Conservation (phyloP, 2,797 vertebrate species). For the Sebastes cheni region DNA sequence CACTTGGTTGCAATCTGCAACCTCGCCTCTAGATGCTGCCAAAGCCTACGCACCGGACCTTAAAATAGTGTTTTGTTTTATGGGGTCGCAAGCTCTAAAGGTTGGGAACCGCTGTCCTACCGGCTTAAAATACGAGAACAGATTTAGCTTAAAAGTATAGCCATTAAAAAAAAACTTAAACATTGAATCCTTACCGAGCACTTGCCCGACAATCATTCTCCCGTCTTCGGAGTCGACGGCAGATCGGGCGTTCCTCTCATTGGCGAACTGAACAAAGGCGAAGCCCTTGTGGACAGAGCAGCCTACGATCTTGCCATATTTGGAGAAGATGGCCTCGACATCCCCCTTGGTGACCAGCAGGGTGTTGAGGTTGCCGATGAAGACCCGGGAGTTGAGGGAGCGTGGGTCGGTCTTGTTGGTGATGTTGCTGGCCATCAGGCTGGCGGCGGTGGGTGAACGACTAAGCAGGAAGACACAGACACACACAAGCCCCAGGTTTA, state of each 20-base stretch:
- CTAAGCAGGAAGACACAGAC: slow-evolving; percentile 50
- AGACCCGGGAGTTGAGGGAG: slow-evolving; percentile 93
- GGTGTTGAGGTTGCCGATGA: slow-evolving; percentile 96
- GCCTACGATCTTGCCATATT: slow-evolving; percentile 94
- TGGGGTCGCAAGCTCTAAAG: background rate
- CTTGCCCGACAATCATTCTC: slow-evolving; percentile 93
- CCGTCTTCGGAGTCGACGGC: slow-evolving; percentile 90
- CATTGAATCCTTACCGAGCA: slow-evolving; percentile 82
- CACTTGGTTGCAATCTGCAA: background rate
- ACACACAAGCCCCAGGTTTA: slow-evolving; percentile 28
- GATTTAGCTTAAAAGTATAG: background rate
- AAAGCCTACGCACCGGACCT: background rate
- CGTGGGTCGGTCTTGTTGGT: slow-evolving; percentile 94
- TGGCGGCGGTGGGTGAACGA: slow-evolving; percentile 71
- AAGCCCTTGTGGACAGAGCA: slow-evolving; percentile 97
- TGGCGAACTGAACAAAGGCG: slow-evolving; percentile 92
- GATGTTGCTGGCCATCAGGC: slow-evolving; percentile 91
- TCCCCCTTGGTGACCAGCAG: slow-evolving; percentile 94
- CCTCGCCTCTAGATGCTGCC: background rate
- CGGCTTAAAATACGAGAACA: background rate
- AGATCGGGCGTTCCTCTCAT: slow-evolving; percentile 89
- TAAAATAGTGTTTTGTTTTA: background rate
- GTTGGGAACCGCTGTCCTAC: background rate
- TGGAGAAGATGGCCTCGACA: slow-evolving; percentile 93
- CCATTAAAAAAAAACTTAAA: background rate